Conservation (phyloP, 2,888 invertebrate species). For the Aradus depressus region DNA sequence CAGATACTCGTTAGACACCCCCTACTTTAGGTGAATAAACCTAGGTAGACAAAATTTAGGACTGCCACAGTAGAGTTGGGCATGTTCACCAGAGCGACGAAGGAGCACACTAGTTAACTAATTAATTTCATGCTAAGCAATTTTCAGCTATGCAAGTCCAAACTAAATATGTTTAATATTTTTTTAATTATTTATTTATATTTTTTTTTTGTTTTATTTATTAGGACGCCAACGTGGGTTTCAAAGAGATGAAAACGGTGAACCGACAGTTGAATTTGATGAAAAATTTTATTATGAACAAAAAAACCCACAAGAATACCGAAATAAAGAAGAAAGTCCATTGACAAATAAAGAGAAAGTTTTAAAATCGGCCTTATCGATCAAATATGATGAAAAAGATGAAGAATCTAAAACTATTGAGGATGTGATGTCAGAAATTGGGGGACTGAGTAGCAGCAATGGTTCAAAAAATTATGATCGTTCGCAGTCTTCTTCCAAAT, state of each 20-base stretch:
- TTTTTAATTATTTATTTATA: not conserved
- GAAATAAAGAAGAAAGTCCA: slow-evolving; percentile 17
- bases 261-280: slow-evolving; percentile 20
- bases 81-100: too few species aligned
- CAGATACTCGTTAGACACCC: too few species aligned
- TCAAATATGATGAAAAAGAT: slow-evolving; percentile 10
- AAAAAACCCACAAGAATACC: slow-evolving; percentile 16
- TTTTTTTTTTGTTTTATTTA: not conserved
- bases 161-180: not conserved
- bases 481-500: too few species aligned
- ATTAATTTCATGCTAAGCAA: too few species aligned
- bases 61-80: too few species aligned
- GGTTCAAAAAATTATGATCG: too few species aligned
- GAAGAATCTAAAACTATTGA: slow-evolving; percentile 6
- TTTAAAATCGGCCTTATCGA: slow-evolving; percentile 28
- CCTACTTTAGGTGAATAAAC: too few species aligned
- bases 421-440: too few species aligned
- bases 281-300: slow-evolving; percentile 18
- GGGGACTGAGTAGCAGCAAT: too few species aligned
- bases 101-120: too few species aligned
- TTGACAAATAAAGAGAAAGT: slow-evolving; percentile 29
- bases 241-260: slow-evolving; percentile 17
- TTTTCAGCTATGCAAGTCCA: too few species aligned
- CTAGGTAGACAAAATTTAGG: too few species aligned
- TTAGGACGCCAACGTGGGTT: not conserved